Conservation (phyloP, 2,113 vertebrate species). For the Aphelocoma coerulescens region DNA sequence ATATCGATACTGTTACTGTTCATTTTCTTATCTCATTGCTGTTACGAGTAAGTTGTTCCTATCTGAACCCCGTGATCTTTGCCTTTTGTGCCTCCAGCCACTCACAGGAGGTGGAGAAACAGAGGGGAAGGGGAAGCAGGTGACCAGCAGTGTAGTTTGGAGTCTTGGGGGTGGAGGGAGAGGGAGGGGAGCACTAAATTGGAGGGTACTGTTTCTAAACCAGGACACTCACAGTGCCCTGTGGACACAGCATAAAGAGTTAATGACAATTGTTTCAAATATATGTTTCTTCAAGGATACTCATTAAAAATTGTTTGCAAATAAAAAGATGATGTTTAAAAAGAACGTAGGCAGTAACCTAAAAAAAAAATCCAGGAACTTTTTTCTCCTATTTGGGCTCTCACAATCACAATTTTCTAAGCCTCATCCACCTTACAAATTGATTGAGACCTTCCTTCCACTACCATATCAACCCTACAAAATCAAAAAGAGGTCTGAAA, state of each 20-base stretch:
- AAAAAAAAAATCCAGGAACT: neutral
- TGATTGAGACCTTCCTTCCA: neutral
- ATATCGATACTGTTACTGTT: neutral
- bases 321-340: neutral
- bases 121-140: neutral
- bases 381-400: neutral
- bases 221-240: neutral
- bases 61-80: fast-evolving
- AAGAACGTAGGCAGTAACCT: neutral
- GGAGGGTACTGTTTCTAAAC: neutral
- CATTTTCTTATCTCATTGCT: neutral
- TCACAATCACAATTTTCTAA: neutral
- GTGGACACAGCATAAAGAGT: neutral
- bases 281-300: neutral
- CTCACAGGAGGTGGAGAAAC: neutral
- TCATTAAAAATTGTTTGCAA: neutral
- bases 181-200: neutral
- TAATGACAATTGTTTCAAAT: neutral
- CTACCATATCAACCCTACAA: neutral
- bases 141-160: neutral
- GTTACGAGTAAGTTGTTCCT: neutral
- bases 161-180: fast-evolving
- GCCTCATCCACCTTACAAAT: neutral
- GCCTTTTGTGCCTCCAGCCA: neutral
- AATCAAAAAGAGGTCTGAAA: neutral